Percentiles rank a stretch among this genome's conserved stretches.
These are phyloP conservation scores for Mylabris phalerata DNA, from an alignment of 1,140 invertebrate species.

Conservation along the genomic window DNA sequence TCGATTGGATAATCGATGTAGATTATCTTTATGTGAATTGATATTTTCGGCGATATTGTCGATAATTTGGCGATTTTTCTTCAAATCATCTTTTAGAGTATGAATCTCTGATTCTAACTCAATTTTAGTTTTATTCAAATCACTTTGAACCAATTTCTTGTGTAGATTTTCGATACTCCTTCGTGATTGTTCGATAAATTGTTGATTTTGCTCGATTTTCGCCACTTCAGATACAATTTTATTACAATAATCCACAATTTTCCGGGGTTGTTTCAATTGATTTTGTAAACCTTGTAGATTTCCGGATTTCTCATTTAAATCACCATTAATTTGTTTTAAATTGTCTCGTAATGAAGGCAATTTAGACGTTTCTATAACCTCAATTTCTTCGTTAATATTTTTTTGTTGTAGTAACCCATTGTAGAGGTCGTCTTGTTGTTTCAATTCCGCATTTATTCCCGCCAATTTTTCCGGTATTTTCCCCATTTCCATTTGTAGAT, in stretches of 20 bases:
- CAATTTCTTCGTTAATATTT: constrained; percentile 29
- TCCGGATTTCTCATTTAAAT: constrained; percentile 19
- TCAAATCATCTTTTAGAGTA: constrained; percentile 41
- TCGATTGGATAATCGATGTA: constrained; percentile 28
- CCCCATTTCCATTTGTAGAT: constrained; percentile 46
- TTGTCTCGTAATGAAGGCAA: constrained; percentile 20
- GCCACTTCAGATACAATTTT: constrained; percentile 29
- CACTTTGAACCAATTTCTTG: constrained; percentile 39
- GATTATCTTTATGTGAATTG: constrained; percentile 23
- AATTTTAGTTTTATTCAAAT: constrained; percentile 43
- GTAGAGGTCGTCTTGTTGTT: constrained; percentile 28
- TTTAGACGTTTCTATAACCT: constrained; percentile 16
- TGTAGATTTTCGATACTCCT: constrained; percentile 36
- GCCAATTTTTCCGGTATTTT: constrained; percentile 42
- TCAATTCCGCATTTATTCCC: constrained; percentile 37
- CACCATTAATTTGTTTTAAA: constrained; percentile 15
- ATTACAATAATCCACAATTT: constrained; percentile 24
- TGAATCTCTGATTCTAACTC: constrained; percentile 43
- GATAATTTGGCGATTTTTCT: constrained; percentile 17
- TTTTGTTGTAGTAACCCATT: constrained; percentile 33
- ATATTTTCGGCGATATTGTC: constrained; percentile 24
- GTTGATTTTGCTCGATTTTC: constrained; percentile 33
- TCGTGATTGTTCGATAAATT: constrained; percentile 26
- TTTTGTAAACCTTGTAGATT: constrained; percentile 23
- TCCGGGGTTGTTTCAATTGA: constrained; percentile 21